phyloP scores from a whole-genome alignment of 1,140 invertebrate species.

The Saccostrea glomerata region DNA sequence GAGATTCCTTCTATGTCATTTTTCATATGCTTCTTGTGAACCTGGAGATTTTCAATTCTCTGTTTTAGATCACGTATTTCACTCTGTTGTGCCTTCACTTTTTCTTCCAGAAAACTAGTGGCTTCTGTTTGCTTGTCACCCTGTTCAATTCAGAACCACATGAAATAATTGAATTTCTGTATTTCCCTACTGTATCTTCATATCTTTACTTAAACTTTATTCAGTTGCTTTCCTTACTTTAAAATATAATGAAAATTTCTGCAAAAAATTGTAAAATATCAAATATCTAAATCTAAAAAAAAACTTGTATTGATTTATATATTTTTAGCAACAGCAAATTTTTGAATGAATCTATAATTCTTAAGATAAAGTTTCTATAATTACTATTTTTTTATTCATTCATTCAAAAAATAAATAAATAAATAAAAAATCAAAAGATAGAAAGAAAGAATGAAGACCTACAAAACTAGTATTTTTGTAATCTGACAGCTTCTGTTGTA shows the following conservation, averaged over 20 bases:
- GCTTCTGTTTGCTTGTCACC: neutral
- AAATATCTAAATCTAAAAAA: no score
- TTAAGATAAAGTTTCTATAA: no score
- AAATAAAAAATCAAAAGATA: no score
- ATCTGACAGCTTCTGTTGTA: neutral
- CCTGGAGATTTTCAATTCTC: conserved; percentile 16
- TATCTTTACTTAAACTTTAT: neutral
- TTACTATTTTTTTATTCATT: no score
- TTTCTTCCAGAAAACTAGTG: neutral
- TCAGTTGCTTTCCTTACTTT: neutral
- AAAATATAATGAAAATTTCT: no score
- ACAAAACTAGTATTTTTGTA: neutral
- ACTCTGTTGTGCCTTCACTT: conserved; percentile 12
- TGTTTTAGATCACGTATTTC: conserved; percentile 16
- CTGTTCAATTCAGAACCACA: neutral
- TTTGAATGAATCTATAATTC: no score
- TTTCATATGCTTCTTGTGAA: conserved; percentile 11
- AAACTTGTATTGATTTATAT: no score
- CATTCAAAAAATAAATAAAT: no score
- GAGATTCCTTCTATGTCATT: conserved; percentile 1
- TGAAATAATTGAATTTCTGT: neutral
- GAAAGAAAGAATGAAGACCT: neutral
- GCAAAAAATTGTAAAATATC: no score
- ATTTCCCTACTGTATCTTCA: neutral
- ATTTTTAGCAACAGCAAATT: no score